Evolutionary conservation across 35 echinoderm and acorn worm species (phyloP), one percentile per base, ranked within the genome.

Genomic region (Ptychodera flava): DNA sequence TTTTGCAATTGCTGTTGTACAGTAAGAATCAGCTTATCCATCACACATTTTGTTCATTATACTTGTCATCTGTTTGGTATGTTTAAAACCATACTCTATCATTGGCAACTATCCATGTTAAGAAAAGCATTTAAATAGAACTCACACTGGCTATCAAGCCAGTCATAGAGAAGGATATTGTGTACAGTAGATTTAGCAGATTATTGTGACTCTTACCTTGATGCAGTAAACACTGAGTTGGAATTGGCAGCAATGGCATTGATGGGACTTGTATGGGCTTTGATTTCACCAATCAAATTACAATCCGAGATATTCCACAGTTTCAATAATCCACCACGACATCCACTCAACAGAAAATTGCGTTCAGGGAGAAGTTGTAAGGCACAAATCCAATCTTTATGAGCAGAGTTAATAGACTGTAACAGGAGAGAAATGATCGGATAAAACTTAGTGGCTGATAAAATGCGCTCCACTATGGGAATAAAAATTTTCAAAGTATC

Each of bases 381-480:
- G 31, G 95, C 90, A 84, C 95, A 97, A 78, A 97, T 92, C 95
- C 95, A 97, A 87, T 97, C 95, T 85, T 97, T 97, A 79, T 97
- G 95, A 29, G 95, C 95, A 85, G 83, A 89, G 33, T 90, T 91
- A 36, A 97, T 94, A n/a, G 95, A 88, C 95, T 97, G 81, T 32
- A 81, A 27, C 85, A 38, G 28, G 34, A 29, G 83, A 52, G 0
- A 81, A 84, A 33, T 32, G 31, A n/a, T n/a, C n/a, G n/a, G n/a
- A n/a, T n/a, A n/a, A n/a, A n/a, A n/a, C n/a, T n/a, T n/a, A n/a
- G n/a, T n/a, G n/a, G n/a, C n/a, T n/a, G n/a, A n/a, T n/a, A n/a
- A n/a, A n/a, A n/a, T n/a, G n/a, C n/a, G n/a, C n/a, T n/a, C n/a
- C n/a, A n/a, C n/a, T n/a, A n/a, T n/a, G n/a, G n/a, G n/a, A n/a